Conservation (phyloP, 2,113 vertebrate genomes). For the Nothocercus nigrocapillus region DNA sequence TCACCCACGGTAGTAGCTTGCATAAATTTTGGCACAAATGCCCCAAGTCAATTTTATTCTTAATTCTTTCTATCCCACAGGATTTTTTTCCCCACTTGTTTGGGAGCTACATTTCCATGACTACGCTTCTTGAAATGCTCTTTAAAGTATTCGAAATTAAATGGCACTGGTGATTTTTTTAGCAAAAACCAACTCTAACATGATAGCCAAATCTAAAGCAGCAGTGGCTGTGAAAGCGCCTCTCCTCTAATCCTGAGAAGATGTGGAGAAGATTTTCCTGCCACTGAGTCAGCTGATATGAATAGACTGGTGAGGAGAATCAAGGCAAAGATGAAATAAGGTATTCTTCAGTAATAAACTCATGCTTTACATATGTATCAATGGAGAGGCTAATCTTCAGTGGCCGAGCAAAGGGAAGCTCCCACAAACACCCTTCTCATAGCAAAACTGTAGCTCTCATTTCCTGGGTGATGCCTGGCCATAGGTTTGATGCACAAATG, state of each 20-base stretch:
- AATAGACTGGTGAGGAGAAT: neutral
- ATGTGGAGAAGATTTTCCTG: neutral
- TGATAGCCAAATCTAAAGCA: conserved; percentile 18
- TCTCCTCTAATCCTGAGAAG: neutral
- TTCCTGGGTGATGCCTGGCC: neutral
- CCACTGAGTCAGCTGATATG: neutral
- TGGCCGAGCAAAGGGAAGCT: neutral
- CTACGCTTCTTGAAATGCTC: neutral
- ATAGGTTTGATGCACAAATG: neutral
- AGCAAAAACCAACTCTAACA: neutral
- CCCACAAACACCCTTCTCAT: neutral
- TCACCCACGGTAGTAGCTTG: neutral
- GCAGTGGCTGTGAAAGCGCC: neutral
- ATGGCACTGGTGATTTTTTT: neutral
- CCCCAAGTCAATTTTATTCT: neutral
- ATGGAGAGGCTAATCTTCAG: neutral
- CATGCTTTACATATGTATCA: neutral
- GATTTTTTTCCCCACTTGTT: neutral
- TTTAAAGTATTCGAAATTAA: neutral
- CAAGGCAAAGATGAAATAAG: neutral
- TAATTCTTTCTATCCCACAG: neutral
- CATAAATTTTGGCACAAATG: neutral
- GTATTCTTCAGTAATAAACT: neutral
- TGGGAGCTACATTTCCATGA: neutral
- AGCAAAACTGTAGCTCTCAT: neutral